phyloP scores from a whole-genome alignment of 2,888 invertebrate genomes.

The Watsonalla binaria region DNA sequence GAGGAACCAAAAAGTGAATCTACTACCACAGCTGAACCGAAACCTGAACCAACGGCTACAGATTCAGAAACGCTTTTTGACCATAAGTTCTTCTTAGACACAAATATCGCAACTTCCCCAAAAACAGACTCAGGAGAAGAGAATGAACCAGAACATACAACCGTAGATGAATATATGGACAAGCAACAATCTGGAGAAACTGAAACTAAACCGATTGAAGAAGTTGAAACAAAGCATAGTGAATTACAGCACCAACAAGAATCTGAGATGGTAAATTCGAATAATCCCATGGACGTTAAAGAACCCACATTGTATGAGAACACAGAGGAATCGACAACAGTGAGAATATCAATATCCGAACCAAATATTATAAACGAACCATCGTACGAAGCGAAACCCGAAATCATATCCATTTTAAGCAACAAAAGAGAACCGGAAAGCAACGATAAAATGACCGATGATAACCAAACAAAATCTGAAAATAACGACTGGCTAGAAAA shows the following conservation, averaged over 20 bases:
- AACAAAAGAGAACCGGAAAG: conserved; percentile 17
- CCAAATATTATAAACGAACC: conserved; percentile 41
- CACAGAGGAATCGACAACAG: conserved; percentile 29
- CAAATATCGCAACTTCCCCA: conserved; percentile 8
- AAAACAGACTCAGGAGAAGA: conserved; percentile 25
- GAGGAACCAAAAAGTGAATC: conserved; percentile 23
- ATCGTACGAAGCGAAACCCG: conserved; percentile 45
- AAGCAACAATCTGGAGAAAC: conserved; percentile 30
- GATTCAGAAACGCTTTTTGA: conserved; percentile 17
- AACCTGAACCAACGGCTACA: conserved; percentile 20
- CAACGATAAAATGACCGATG: conserved; percentile 7
- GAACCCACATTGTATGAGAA: conserved; percentile 17
- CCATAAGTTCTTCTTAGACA: neutral
- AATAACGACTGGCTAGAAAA: conserved; percentile 46
- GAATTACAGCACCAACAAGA: conserved; percentile 39
- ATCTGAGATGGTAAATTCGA: conserved; percentile 16
- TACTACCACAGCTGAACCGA: conserved; percentile 26
- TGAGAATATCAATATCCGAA: conserved; percentile 39
- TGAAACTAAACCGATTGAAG: conserved; percentile 49
- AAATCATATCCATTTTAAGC: conserved; percentile 42
- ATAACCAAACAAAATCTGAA: conserved; percentile 29
- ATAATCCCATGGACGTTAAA: conserved; percentile 24
- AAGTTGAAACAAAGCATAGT: conserved; percentile 48
- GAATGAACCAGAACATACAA: conserved; percentile 20
- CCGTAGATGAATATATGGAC: conserved; percentile 38